A percentile compares a stretch with the other conserved stretches of the same genome.
These are phyloP conservation scores for Polymixis lichenea DNA, from an alignment of 2,888 invertebrate genomes.

Conservation along the genomic window DNA sequence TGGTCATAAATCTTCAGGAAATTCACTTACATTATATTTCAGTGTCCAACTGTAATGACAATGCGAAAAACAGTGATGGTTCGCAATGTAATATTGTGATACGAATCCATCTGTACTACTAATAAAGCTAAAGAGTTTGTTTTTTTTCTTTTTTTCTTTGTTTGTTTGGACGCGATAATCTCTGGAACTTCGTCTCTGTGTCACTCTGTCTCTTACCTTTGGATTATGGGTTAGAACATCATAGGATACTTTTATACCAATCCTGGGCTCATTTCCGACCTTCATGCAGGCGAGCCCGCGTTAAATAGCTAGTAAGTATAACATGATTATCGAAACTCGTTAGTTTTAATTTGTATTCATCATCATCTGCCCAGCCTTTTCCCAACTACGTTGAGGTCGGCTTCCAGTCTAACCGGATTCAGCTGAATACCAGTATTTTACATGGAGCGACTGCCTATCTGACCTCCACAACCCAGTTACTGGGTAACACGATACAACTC, in stretches of 20 bases:
- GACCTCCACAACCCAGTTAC: too few species aligned
- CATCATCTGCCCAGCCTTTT: too few species aligned
- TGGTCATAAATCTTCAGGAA: slow-evolving; percentile 43
- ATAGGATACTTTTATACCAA: neutral
- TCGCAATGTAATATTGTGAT: neutral
- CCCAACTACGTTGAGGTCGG: too few species aligned
- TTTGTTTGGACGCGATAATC: too few species aligned
- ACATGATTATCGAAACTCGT: neutral
- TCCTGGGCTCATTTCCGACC: neutral
- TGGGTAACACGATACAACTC: too few species aligned
- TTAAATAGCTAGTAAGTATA: neutral
- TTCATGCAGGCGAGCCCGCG: neutral
- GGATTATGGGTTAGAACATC: neutral
- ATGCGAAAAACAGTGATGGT: slow-evolving; percentile 30
- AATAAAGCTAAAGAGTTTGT: too few species aligned
- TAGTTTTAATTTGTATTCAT: neutral
- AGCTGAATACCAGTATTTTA: too few species aligned
- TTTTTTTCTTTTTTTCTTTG: too few species aligned
- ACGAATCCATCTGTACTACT: neutral
- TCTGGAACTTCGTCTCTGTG: neutral
- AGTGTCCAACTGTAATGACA: slow-evolving; percentile 17
- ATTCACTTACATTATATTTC: slow-evolving; percentile 13
- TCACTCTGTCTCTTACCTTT: neutral
- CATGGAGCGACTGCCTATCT: too few species aligned
- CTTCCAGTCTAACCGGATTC: too few species aligned